Evolutionary conservation across 2,113 vertebrate genomes (phyloP), one percentile per base, ranked within the genome.

Genomic region (Atractosteus spatula): DNA sequence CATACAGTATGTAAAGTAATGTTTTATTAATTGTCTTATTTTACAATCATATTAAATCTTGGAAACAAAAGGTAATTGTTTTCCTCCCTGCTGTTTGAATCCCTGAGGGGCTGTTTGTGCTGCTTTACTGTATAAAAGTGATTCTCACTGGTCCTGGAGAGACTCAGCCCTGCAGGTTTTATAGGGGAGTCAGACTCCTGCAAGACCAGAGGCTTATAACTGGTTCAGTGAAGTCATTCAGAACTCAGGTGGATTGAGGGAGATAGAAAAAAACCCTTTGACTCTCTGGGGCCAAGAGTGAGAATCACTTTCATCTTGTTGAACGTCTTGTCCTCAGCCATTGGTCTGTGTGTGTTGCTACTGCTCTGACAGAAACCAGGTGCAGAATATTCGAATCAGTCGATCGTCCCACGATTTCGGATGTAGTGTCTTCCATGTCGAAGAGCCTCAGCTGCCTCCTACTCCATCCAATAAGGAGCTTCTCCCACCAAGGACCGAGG

Each of bases 331-430:
- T 17, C 7, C 12, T 14, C 29, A 41, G 54, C 41, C 42, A 8
- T 54, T 3, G 8, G 41, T 66, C 8, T 74, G 70, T 65, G 71
- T 41, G 61, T 69, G 43, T 70, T 11, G 12, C 42, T 67, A 14
- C 45, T 69, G 68, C 59, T 72, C 29, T 88, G 82, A 70, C 84
- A 98, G 97, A 83, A 98, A 98, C 82, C 95, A 94, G 0, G 85
- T 97, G 78, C 87, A 89, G 83, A 94, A 81, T 73, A 90, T 98
- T 41, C 89, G 89, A 16, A 74, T 84, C 74, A 92, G 84, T 74
- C 92, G 88, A 62, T 89, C 92, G 2, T 83, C 86, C 65, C 88
- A 83, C 73, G 89, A 93, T 3, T 71, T 65, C 45, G 82, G 78
- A 43, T 88, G 75, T 0, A 93, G 89, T 8, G 8, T 87, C 41